Percentiles rank a stretch among this genome's conserved stretches.
phyloP scores from a whole-genome alignment of 2,888 invertebrate genomes.

The Philereme vetulata region DNA sequence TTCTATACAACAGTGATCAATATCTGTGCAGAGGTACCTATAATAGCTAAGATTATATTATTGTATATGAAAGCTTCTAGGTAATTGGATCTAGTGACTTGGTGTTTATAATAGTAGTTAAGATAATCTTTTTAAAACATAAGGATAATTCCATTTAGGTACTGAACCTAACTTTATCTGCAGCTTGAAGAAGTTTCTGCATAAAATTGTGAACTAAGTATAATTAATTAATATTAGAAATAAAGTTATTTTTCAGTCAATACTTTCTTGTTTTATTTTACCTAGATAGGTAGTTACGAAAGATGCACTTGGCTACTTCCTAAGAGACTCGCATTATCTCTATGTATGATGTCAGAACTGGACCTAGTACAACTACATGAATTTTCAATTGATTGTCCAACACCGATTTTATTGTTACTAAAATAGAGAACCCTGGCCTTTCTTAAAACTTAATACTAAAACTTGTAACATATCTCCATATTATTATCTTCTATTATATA shows the following conservation, averaged over 20 bases:
- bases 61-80: constrained; percentile 57
- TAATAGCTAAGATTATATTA: constrained; percentile 45
- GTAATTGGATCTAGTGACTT: constrained; percentile 63
- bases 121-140: constrained; percentile 58
- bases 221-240: constrained; percentile 77
- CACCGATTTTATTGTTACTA: too few relatives aligned
- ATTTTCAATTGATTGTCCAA: too few relatives aligned
- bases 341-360: too few relatives aligned
- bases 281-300: neutral
- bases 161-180: constrained; percentile 64
- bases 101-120: constrained; percentile 67
- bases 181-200: constrained; percentile 71
- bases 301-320: too few relatives aligned
- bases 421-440: too few relatives aligned
- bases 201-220: constrained; percentile 73
- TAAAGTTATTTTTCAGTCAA: constrained; percentile 82
- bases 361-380: too few relatives aligned
- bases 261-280: constrained; percentile 62
- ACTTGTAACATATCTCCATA: too few relatives aligned
- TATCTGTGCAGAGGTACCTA: constrained; percentile 18
- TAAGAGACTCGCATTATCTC: too few relatives aligned
- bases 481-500: too few relatives aligned
- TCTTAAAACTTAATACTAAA: too few relatives aligned
- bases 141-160: constrained; percentile 77
- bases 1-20: constrained; percentile 20